These are phyloP conservation scores for Heterotis niloticus DNA, from an alignment of 2,113 vertebrate genomes.

Conservation along the genomic window DNA sequence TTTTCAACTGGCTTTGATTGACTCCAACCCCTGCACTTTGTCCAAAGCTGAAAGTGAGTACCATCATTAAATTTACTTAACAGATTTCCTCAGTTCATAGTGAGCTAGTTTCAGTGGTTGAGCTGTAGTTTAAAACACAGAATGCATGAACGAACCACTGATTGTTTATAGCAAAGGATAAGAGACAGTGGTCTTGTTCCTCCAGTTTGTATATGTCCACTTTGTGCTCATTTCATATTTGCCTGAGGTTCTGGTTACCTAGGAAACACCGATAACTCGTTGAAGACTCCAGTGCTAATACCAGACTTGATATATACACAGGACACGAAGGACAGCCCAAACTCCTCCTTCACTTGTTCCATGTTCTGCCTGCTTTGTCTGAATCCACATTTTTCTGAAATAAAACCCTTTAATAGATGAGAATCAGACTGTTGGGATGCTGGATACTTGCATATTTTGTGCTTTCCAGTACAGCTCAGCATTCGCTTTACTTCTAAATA, in stretches of 20 bases:
- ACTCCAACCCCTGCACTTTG: slow-evolving; percentile 98
- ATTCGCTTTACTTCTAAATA: neutral
- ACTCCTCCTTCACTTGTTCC: neutral
- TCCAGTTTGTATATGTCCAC: slow-evolving; percentile 22
- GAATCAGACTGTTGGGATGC: neutral
- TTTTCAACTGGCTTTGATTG: slow-evolving; percentile 99
- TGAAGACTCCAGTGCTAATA: too few relatives aligned
- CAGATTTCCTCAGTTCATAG: neutral
- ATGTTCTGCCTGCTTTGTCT: neutral
- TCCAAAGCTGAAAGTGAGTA: slow-evolving; percentile 99
- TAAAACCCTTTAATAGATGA: neutral
- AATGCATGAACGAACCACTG: neutral
- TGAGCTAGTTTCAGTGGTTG: neutral
- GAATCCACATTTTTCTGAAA: neutral
- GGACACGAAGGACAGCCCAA: slow-evolving; percentile 7
- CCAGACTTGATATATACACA: neutral
- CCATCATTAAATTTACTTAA: neutral
- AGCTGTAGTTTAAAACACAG: neutral
- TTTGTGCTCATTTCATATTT: slow-evolving; percentile 32
- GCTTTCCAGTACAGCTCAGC: neutral
- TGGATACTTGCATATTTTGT: neutral
- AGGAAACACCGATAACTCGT: slow-evolving; percentile 54
- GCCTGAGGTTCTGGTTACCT: slow-evolving; percentile 55
- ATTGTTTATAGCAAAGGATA: neutral
- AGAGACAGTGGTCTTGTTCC: neutral